phyloP scores from a whole-genome alignment of 2,113 vertebrate species.

The Mandrillus leucophaeus region DNA sequence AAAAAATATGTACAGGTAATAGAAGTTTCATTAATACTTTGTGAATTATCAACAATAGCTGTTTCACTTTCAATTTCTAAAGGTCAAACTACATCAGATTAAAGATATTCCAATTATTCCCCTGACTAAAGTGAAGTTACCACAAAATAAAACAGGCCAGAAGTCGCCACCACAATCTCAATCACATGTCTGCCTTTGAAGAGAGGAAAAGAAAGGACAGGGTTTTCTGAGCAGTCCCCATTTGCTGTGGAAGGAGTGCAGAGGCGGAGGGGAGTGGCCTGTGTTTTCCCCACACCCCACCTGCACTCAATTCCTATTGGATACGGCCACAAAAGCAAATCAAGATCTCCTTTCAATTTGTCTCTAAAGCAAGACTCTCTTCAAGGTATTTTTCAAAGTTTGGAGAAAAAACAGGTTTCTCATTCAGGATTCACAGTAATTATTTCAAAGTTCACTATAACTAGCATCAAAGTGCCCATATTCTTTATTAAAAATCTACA shows the following conservation, averaged over 20 bases:
- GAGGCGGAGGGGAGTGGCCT: not conserved
- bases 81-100: not conserved
- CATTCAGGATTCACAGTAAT: not conserved
- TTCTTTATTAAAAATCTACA: not conserved
- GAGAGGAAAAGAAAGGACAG: not conserved
- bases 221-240: not conserved
- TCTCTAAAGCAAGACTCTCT: not conserved
- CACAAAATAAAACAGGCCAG: not conserved
- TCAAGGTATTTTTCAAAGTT: not conserved
- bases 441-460: not conserved
- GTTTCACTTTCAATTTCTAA: slow-evolving; percentile 19
- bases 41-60: not conserved
- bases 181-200: not conserved
- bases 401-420: not conserved
- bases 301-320: not conserved
- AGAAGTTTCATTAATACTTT: not conserved
- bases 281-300: accelerated
- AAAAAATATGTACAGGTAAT: not conserved
- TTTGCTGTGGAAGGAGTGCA: too few relatives aligned
- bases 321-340: not conserved
- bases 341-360: not conserved
- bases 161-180: not conserved
- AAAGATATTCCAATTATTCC: not conserved
- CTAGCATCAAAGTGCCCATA: not conserved
- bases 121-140: not conserved